Base-by-base conservation (phyloP, 2,113 vertebrate species). In the Trogon melanurus region DNA sequence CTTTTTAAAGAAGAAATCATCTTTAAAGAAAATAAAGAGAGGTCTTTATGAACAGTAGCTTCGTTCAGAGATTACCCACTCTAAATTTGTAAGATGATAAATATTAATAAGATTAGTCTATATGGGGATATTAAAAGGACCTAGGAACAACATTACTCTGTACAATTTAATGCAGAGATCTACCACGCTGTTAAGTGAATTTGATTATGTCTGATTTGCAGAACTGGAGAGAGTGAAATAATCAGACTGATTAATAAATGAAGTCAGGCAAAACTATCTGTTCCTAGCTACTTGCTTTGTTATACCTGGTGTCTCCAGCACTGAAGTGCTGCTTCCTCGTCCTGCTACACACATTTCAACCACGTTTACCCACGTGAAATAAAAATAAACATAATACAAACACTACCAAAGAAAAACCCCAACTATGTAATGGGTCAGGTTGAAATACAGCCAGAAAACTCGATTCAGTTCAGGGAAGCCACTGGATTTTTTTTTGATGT, bases 91-190 rank as follows among this genome's bases (percentile, higher is more conserved):
- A 89, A 85, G n/a, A 84, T 91, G 50, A 92, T 87, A 90, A 95
- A 91, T 96, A 96, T 95, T 88, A 91, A 88, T 91, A 95, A 82
- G 51, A 86, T 92, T 89, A 93, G 36, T 70, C 54, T 92, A 69
- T 76, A 80, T 29, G 51, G 61, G 50, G 62, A 91, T 93, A 92
- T 76, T 65, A 79, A 92, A 93, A 91, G 56, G 51, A 91, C 34
- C 58, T 74, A 79, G 54, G 66, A 96, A 92, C 75, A 84, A 80
- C 1, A 0, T 53, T 75, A 64, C 65, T 44, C 44, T 81, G 36
- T 88, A 79, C 85, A 95, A 96, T 76, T 94, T 85, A 96, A 75
- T 20, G 79, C 72, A 73, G 11, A 89, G 54, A 57, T 91, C 66
- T 74, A 62, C 34, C 64, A 60, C 0, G 2, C 36, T 66, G 38